Base-by-base conservation (phyloP, 1,140 invertebrate genomes). In the Cydia fagiglandana region DNA sequence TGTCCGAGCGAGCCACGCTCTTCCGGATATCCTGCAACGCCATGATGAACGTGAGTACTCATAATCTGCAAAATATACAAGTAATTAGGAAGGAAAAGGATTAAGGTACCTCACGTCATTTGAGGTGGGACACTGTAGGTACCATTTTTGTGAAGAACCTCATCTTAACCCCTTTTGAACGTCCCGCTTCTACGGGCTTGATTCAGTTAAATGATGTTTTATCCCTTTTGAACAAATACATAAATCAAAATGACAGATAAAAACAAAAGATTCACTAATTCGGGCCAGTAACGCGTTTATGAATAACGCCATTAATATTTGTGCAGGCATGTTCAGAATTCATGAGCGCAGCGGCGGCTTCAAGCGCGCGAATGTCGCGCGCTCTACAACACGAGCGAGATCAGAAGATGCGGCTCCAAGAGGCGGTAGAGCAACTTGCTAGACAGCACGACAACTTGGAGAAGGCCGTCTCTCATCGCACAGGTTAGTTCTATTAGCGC, bases 381-480 rank as follows among this genome's bases (percentile, higher is more conserved):
- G 95, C 98, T 87, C 91, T 99, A 73, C 96, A 99, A 79, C 97
- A 99, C 88, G 99, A 99, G 87, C 96, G 98, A 2, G 98, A 99
- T 79, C 98, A 99, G 92, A 96, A 98, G 82, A 94, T 96, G 81
- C 94, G 97, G n/a, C 93, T 99, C 64, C 98, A 99, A 91, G 98
- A 99, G 85, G 98, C 99, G 93, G 97, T 99, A 3, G 99, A 99
- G 90, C 98, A 99, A 83, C 94, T 99, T 66, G 99, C 99, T 2
- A 95, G 97, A 80, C 99, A 99, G 90, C 98, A 99, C 88, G 98
- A 98, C 34, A 96, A 97, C 79, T 94, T 99, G 75, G 93, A 93
- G 80, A 93, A 93, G 77, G 92, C 90, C 12, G 92, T 93, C 17
- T 89, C 86, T 13, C 92, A 88, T 4, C 86, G 89, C 17, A 78